Evolutionary conservation across 1,140 invertebrate species (phyloP).

Genomic region (Drosophila jambulina): DNA sequence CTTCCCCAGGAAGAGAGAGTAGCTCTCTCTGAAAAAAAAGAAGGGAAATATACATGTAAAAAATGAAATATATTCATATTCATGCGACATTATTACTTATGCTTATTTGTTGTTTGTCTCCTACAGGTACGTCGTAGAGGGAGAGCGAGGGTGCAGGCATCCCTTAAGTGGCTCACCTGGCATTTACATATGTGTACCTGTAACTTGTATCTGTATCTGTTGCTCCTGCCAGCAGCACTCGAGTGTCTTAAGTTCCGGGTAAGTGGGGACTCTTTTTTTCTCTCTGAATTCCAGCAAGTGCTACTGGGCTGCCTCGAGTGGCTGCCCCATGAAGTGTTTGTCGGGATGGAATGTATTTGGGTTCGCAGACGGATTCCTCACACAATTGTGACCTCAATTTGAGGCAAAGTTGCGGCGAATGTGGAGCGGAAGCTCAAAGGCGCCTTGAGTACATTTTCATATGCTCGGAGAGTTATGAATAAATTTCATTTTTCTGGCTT

Average conservation of each 20-base stretch:
- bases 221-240: slow-evolving; percentile 50
- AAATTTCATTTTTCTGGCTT: slow-evolving; percentile 25
- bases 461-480: slow-evolving; percentile 30
- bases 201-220: slow-evolving; percentile 45
- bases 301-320: slow-evolving; percentile 47
- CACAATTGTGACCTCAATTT: slow-evolving; percentile 71
- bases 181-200: slow-evolving; percentile 54
- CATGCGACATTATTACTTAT: slow-evolving; percentile 76
- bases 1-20: slow-evolving; percentile 48
- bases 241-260: slow-evolving; percentile 78
- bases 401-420: slow-evolving; percentile 36
- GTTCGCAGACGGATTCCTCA: slow-evolving; percentile 42
- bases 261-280: slow-evolving; percentile 68
- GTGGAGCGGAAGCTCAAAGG: slow-evolving; percentile 64
- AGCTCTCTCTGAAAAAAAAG: slow-evolving; percentile 6
- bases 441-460: slow-evolving; percentile 3
- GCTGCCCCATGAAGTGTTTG: slow-evolving; percentile 25
- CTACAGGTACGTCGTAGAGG: slow-evolving; percentile 59
- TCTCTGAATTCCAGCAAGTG: slow-evolving; percentile 70
- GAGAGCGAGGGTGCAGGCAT: slow-evolving; percentile 1
- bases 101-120: slow-evolving; percentile 67
- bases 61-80: slow-evolving; percentile 63
- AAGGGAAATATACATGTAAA: slow-evolving; percentile 22
- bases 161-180: slow-evolving; percentile 47
- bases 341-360: slow-evolving; percentile 64